Evolutionary conservation across 2,888 invertebrate species (phyloP).

Genomic region (Automeris io): DNA sequence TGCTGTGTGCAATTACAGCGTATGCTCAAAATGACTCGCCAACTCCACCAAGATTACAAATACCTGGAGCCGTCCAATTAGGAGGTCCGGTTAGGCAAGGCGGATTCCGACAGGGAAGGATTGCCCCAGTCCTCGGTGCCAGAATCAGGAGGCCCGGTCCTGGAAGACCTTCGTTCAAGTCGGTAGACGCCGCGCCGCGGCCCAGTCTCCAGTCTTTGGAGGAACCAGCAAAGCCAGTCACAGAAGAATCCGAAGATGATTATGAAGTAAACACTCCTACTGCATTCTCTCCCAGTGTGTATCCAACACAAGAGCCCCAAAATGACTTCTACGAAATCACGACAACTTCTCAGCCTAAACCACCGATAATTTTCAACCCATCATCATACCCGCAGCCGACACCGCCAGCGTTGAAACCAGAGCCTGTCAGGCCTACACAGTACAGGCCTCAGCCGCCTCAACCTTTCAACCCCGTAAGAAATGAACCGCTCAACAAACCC

Average conservation of each 20-base stretch:
- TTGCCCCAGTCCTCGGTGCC: conserved; percentile 40
- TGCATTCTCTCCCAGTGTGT: conserved; percentile 55
- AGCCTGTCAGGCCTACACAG: conserved; percentile 62
- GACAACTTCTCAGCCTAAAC: conserved; percentile 65
- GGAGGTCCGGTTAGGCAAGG: conserved; percentile 47
- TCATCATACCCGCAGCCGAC: conserved; percentile 62
- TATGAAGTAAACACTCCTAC: conserved; percentile 75
- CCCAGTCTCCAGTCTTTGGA: conserved; percentile 69
- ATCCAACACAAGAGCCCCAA: conserved; percentile 63
- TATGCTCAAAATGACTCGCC: conserved; percentile 74
- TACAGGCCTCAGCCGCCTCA: conserved; percentile 62
- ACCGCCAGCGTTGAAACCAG: conserved; percentile 47
- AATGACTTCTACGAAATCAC: conserved; percentile 66
- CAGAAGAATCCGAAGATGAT: conserved; percentile 81
- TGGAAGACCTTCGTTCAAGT: conserved; percentile 63
- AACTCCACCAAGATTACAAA: conserved; percentile 79
- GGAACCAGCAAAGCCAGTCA: conserved; percentile 79
- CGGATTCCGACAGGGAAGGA: conserved; percentile 60
- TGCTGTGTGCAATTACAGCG: conserved; percentile 70
- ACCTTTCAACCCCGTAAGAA: conserved; percentile 55
- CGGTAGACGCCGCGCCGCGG: conserved; percentile 59
- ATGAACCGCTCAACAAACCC: conserved; percentile 50
- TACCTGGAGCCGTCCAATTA: conserved; percentile 79
- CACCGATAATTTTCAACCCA: conserved; percentile 59
- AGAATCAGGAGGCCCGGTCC: conserved; percentile 61